Percentiles rank a stretch among this genome's conserved stretches.
Conservation (phyloP, 1,140 invertebrate species). For the Eulimnadia texana region DNA sequence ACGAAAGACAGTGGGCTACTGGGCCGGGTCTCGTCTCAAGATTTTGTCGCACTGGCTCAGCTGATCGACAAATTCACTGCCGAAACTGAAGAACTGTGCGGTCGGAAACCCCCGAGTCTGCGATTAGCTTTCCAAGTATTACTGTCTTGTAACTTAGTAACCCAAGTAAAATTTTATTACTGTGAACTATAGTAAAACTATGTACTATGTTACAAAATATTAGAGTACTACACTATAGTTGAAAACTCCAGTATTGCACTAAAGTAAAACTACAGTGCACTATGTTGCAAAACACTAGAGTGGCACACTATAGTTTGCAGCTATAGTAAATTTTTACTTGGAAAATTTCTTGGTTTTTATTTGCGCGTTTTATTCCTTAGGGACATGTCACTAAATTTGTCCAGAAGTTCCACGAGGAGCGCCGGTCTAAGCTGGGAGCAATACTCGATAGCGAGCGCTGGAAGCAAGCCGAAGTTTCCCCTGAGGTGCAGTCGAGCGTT, state of each 20-base stretch:
- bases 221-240: too few species aligned
- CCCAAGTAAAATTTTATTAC: not conserved
- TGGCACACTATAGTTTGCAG: too few species aligned
- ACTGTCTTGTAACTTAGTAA: conserved; percentile 1
- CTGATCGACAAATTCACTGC: conserved; percentile 64
- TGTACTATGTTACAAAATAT: too few species aligned
- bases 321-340: too few species aligned
- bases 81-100: conserved; percentile 60
- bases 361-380: not conserved
- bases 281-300: too few species aligned
- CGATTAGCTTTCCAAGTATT: conserved; percentile 53
- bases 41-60: conserved; percentile 60
- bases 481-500: conserved; percentile 69
- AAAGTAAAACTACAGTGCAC: too few species aligned
- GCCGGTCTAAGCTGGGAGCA: conserved; percentile 65
- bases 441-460: conserved; percentile 83
- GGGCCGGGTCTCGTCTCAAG: conserved; percentile 45
- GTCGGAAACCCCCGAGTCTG: conserved; percentile 59
- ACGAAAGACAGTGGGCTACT: conserved; percentile 40
- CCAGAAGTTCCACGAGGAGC: conserved; percentile 74
- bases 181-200: too few species aligned
- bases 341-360: conserved; percentile 17
- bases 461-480: conserved; percentile 80
- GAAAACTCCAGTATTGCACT: too few species aligned
- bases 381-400: conserved; percentile 74